Percentiles rank a stretch among this genome's conserved stretches.
These are phyloP conservation scores for Halisarca cf. caerulea DNA, from an alignment of 37 sponge, comb jelly and placozoan species.

Conservation along the genomic window DNA sequence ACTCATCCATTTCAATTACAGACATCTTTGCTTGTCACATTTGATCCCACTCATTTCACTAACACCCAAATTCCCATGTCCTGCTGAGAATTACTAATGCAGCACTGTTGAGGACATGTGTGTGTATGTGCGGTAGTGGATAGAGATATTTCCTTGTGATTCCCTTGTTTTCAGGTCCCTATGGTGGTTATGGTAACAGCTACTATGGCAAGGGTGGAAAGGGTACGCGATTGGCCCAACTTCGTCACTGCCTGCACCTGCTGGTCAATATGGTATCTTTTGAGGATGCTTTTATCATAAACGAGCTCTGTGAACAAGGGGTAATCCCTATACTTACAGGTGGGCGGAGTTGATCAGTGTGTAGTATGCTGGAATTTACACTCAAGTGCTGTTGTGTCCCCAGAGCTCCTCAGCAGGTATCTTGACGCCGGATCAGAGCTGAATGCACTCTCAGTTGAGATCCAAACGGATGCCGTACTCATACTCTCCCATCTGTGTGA, in stretches of 20 bases:
- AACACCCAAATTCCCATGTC: no score
- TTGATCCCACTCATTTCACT: no score
- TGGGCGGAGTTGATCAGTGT: no score
- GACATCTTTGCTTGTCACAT: no score
- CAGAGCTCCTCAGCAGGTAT: background rate
- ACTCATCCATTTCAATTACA: no score
- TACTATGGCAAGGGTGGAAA: conserved; percentile 87
- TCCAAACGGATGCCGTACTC: conserved; percentile 78
- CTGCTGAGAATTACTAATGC: no score
- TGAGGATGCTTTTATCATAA: conserved; percentile 61
- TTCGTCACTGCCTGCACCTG: conserved; percentile 75
- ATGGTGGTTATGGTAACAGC: conserved; percentile 88
- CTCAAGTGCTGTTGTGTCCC: background rate
- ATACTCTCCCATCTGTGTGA: conserved; percentile 77
- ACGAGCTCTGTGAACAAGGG: conserved; percentile 96
- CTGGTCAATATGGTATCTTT: conserved; percentile 80
- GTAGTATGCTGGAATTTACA: background rate
- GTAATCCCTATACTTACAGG: conserved; percentile 76
- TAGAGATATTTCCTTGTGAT: no score
- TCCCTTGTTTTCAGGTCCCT: no score
- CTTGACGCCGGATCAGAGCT: background rate
- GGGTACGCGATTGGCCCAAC: conserved; percentile 80
- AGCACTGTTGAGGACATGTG: background rate
- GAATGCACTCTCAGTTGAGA: conserved; percentile 43
- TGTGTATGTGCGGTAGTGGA: background rate